Base-by-base conservation (phyloP, 2,888 invertebrate species). In the Diarsia rubi region DNA sequence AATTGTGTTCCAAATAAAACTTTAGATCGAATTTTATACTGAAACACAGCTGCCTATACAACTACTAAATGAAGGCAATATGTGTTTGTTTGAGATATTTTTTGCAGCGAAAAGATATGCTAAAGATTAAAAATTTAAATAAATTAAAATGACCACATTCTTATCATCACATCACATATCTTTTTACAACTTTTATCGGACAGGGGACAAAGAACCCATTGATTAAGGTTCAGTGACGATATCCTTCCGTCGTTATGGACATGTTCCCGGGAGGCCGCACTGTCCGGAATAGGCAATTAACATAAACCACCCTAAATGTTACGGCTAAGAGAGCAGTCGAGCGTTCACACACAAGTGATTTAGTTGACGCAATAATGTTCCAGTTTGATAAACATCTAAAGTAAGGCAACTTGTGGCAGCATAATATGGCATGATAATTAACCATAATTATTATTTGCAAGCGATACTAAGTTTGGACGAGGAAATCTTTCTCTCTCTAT, bases 281-380 rank as follows among this genome's bases (percentile, higher is more conserved):
- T 72, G 24, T 19, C 63, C 47, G 57, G 31, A 54, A 73, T 64
- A 67, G 62, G 49, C 66, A 74, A 87, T 87, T 86, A 82, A 80
- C 81, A 85, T 87, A 82, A 79, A 86, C 79, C 42, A 68, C 65
- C 66, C 64, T 52, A 70, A 78, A 85, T 78, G 81, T 81, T 24
- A 78, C 69, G 67, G 74, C 54, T 70, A 59, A 52, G 45, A 11
- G 47, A 49, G 19, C 45, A 44, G 67, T 68, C 9, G 64, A 76
- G 57, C 66, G 42, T 42, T 44, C 69, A 42, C 49, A 60, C 69
- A 31, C 31, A 31, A 66, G 66, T 64, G 75, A 81, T 70, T 60
- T 75, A 75, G 52, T 64, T 78, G 52, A 57, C 44, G 9, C 14
- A 12, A n/a, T 71, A 44, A 66, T 52, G 9, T 76, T 57, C 6